These are phyloP conservation scores for Medauroidea extradentata DNA, from an alignment of 1,140 invertebrate species.

Conservation along the genomic window DNA sequence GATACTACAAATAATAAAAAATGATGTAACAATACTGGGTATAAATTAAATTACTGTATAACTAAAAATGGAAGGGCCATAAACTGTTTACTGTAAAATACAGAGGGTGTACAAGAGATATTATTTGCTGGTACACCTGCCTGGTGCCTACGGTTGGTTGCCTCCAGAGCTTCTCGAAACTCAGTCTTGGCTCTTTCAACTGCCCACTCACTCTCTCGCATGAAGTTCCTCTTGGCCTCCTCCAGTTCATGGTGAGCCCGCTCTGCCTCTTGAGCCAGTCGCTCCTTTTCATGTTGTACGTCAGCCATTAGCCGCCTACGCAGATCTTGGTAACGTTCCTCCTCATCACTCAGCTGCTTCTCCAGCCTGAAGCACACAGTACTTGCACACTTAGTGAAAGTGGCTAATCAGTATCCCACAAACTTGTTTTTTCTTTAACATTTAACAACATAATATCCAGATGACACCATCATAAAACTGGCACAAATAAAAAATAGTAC, in stretches of 20 bases:
- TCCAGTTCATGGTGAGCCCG: slow-evolving; percentile 6
- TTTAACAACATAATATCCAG: too few species aligned
- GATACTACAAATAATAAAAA: too few species aligned
- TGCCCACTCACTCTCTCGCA: slow-evolving; percentile 43
- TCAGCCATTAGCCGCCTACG: slow-evolving; percentile 47
- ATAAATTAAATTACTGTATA: too few species aligned
- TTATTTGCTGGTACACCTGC: too few species aligned
- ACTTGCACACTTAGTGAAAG: background rate
- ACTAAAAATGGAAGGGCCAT: too few species aligned
- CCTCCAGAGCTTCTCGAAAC: slow-evolving; percentile 18
- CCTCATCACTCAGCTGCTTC: slow-evolving; percentile 50
- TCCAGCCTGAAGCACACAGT: slow-evolving; percentile 41
- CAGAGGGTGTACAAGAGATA: too few species aligned
- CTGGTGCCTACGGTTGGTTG: background rate
- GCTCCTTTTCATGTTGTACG: slow-evolving; percentile 41
- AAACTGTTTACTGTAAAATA: too few species aligned
- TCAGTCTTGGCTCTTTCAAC: slow-evolving; percentile 22
- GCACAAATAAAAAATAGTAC: too few species aligned
- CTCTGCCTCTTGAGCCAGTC: slow-evolving; percentile 29
- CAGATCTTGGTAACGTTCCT: slow-evolving; percentile 50
- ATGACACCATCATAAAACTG: too few species aligned
- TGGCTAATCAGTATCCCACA: background rate
- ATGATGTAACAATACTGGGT: too few species aligned
- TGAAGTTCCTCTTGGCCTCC: slow-evolving; percentile 25
- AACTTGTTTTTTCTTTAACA: slow-evolving; percentile 16